These are phyloP conservation scores for Pammene aurita DNA, from an alignment of 2,888 invertebrate species.

Conservation along the genomic window DNA sequence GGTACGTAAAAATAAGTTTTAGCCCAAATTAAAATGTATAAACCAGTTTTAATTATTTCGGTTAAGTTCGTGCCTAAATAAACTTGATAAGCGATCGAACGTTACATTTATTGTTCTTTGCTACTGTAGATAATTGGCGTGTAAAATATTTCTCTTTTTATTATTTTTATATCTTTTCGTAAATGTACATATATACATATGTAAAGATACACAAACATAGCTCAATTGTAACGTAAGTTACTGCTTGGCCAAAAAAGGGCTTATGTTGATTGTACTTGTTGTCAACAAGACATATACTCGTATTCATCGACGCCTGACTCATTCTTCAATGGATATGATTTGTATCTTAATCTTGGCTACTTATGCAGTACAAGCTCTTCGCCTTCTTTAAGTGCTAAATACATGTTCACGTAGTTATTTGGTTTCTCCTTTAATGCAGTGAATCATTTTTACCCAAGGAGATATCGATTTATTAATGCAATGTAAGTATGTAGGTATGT, in stretches of 20 bases:
- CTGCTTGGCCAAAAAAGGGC: slow-evolving; percentile 12
- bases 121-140: slow-evolving; percentile 4
- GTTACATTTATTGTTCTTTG: background rate
- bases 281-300: background rate
- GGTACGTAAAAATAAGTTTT: too few species aligned
- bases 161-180: background rate
- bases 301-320: slow-evolving; percentile 2
- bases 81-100: background rate
- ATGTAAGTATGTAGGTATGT: background rate
- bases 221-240: background rate
- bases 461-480: background rate
- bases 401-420: background rate
- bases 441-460: background rate
- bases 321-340: slow-evolving; percentile 12
- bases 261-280: slow-evolving; percentile 17
- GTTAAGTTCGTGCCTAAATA: background rate
- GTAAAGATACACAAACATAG: background rate
- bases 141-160: background rate
- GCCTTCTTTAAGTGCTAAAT: slow-evolving; percentile 6
- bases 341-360: slow-evolving; percentile 17
- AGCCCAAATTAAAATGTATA: too few species aligned
- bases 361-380: slow-evolving; percentile 5
- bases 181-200: slow-evolving; percentile 2
- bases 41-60: background rate
- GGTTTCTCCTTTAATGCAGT: background rate